Conservation (phyloP, 2,888 invertebrate genomes). For the Pocota personata region DNA sequence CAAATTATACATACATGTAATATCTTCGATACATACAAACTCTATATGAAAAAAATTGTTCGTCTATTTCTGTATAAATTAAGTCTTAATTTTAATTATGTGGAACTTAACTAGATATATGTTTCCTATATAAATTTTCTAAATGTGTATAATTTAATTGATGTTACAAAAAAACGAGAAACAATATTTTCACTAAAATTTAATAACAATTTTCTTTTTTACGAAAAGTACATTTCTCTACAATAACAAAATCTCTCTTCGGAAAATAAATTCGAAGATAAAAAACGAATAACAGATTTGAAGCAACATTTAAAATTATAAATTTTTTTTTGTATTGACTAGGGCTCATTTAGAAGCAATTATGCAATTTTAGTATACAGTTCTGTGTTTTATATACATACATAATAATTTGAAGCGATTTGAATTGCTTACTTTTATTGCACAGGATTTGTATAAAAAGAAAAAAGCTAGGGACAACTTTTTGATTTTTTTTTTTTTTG, state of each 20-base stretch:
- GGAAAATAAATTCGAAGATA: constrained; percentile 34
- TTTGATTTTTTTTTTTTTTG: not conserved
- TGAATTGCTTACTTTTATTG: constrained; percentile 54
- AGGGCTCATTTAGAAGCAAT: constrained; percentile 39
- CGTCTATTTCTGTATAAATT: constrained; percentile 44
- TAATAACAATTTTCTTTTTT: constrained; percentile 11
- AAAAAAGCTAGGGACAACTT: constrained; percentile 7
- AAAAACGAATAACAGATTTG: constrained; percentile 54
- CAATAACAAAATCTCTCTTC: constrained; percentile 44
- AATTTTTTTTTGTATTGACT: constrained; percentile 59
- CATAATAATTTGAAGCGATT: constrained; percentile 1
- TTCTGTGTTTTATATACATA: not conserved
- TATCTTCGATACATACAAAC: not conserved
- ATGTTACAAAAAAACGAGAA: constrained; percentile 22
- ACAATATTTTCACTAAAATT: constrained; percentile 11
- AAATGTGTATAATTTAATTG: constrained; percentile 39
- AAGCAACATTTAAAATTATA: constrained; percentile 35
- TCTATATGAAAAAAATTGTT: constrained; percentile 33
- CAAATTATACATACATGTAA: constrained; percentile 28
- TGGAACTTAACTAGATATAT: constrained; percentile 4
- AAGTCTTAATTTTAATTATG: constrained; percentile 7
- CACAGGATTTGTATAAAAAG: constrained; percentile 14
- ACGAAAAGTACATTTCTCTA: constrained; percentile 40
- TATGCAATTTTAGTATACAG: constrained; percentile 19
- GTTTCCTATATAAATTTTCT: constrained; percentile 18